phyloP scores from a whole-genome alignment of 2,888 invertebrate species.

The Choristoneura rosaceana region DNA sequence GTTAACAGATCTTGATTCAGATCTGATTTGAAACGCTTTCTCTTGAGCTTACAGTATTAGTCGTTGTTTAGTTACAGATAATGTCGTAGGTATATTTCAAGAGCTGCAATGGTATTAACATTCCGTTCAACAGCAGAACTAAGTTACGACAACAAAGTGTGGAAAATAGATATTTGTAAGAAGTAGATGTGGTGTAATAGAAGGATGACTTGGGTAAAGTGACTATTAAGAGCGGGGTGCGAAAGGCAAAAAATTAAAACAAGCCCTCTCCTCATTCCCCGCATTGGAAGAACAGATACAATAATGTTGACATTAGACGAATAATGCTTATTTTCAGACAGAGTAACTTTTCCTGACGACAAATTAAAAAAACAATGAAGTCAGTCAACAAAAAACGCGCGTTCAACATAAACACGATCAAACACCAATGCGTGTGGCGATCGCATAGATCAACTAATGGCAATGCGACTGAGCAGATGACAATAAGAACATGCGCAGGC shows the following conservation, averaged over 20 bases:
- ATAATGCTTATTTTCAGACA: too few relatives aligned
- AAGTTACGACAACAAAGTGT: too few relatives aligned
- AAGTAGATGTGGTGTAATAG: too few relatives aligned
- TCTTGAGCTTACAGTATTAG: slow-evolving; percentile 45
- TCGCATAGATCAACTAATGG: slow-evolving; percentile 67
- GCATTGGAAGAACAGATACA: too few relatives aligned
- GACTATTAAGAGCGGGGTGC: too few relatives aligned
- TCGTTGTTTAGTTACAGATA: not conserved
- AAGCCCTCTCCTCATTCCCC: too few relatives aligned
- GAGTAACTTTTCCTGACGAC: not conserved
- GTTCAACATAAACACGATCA: slow-evolving; percentile 40
- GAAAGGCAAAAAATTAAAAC: too few relatives aligned
- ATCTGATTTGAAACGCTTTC: slow-evolving; percentile 79
- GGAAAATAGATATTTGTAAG: too few relatives aligned
- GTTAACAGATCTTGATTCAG: slow-evolving; percentile 79
- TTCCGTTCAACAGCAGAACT: not conserved
- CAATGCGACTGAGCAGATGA: slow-evolving; percentile 61
- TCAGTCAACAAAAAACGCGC: slow-evolving; percentile 4
- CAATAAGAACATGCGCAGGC: slow-evolving; percentile 75
- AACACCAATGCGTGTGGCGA: slow-evolving; percentile 65
- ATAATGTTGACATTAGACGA: too few relatives aligned
- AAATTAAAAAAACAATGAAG: not conserved
- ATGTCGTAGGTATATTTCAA: not conserved
- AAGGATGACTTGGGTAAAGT: too few relatives aligned
- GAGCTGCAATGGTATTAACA: not conserved